Conservation (phyloP, 2,888 invertebrate genomes). For the Cheilosia soror region DNA sequence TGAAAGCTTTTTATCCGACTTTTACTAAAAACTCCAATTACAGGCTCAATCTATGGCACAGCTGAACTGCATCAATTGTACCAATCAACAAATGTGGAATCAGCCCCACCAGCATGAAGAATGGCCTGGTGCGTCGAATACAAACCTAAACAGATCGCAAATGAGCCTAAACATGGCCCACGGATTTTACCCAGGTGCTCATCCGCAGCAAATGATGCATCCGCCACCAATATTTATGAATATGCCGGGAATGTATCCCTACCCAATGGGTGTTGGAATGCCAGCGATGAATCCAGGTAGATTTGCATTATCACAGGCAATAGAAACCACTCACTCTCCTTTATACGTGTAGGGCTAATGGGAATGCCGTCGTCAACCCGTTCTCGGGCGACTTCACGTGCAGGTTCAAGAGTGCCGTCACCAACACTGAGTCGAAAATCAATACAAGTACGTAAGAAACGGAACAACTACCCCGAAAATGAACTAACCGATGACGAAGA, state of each 20-base stretch:
- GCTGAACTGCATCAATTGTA: conserved; percentile 86
- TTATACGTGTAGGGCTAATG: conserved; percentile 74
- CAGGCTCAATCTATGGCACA: conserved; percentile 90
- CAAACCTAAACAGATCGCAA: conserved; percentile 85
- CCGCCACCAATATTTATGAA: conserved; percentile 83
- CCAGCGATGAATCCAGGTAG: conserved; percentile 84
- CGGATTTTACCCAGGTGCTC: conserved; percentile 81
- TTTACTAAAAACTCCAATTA: not conserved
- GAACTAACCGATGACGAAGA: conserved; percentile 86
- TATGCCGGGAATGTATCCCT: conserved; percentile 81
- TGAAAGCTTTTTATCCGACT: not conserved
- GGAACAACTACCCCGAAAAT: conserved; percentile 83
- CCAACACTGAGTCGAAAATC: conserved; percentile 90
- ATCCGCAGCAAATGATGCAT: conserved; percentile 82
- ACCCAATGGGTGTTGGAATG: conserved; percentile 81
- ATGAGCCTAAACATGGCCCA: conserved; percentile 85
- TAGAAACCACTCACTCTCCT: not conserved
- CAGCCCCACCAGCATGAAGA: conserved; percentile 78
- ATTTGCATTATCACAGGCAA: not conserved
- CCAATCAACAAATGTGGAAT: conserved; percentile 82
- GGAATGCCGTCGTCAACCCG: conserved; percentile 81
- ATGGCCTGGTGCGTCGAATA: conserved; percentile 80
- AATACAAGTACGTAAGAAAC: conserved; percentile 85
- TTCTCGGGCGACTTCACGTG: conserved; percentile 86
- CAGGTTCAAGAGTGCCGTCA: conserved; percentile 87